phyloP scores from a whole-genome alignment of 2,797 vertebrate genomes.

The Eutrigla gurnardus region DNA sequence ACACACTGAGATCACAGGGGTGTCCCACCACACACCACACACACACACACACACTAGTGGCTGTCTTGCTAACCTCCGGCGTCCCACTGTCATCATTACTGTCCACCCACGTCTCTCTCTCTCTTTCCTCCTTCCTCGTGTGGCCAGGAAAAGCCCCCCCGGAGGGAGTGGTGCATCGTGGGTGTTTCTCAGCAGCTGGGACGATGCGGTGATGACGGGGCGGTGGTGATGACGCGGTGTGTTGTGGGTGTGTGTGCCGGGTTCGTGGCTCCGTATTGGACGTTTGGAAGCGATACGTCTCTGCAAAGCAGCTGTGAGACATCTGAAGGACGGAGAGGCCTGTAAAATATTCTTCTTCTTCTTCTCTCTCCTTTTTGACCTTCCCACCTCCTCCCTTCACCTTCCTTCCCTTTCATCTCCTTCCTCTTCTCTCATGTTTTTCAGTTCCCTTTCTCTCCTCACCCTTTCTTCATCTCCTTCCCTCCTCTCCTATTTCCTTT shows the following conservation, averaged over 20 bases:
- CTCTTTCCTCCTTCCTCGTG: conserved; percentile 14
- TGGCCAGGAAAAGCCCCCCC: conserved; percentile 63
- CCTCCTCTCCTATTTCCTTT: not conserved
- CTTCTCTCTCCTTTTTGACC: no score
- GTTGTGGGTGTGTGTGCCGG: conserved; percentile 16
- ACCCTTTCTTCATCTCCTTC: not conserved
- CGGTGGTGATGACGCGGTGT: conserved; percentile 35
- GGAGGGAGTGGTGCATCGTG: conserved; percentile 50
- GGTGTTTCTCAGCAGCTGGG: conserved; percentile 44
- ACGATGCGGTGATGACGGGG: conserved; percentile 38
- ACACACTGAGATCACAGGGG: conserved; percentile 58
- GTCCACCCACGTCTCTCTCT: conserved; percentile 46
- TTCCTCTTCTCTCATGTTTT: not conserved
- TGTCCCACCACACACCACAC: conserved; percentile 38
- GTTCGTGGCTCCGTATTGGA: conserved; percentile 44
- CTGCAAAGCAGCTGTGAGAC: conserved; percentile 36
- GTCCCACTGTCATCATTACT: conserved; percentile 60
- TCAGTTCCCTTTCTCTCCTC: not conserved
- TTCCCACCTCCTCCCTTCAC: no score
- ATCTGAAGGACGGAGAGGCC: conserved; percentile 45
- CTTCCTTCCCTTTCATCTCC: not conserved
- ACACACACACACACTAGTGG: conserved; percentile 37
- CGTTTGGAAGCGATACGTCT: conserved; percentile 1
- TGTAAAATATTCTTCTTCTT: not conserved
- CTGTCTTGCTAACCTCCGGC: conserved; percentile 52